Evolutionary conservation across 2,888 invertebrate species (phyloP), one percentile per base, ranked within the genome.

Genomic region (Acanthococcus lagerstroemiae): DNA sequence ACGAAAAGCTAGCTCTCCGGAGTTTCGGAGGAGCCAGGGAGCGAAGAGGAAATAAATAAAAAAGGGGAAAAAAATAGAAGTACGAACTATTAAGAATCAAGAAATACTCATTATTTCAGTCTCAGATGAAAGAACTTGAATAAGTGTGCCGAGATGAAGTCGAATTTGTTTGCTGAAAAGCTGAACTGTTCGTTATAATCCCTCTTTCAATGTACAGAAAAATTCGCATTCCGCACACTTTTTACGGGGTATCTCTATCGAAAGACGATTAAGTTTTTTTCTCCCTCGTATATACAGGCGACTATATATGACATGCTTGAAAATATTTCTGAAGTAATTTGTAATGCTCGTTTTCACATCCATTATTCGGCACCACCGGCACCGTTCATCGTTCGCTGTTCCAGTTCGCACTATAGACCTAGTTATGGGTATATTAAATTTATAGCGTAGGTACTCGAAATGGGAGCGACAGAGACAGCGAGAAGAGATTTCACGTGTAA

Each of bases 91-190:
- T 37, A 37, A 37, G 37, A 37, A 37, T 37, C 2, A 21, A 24
- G 22, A 26, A 44, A 37, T 57, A 57, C 57, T 57, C 57, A 57
- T 57, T 57, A 57, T 57, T 57, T 57, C 30, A 44, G 57, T 57
- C 30, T 57, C 57, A 57, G 57, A 57, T 57, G 57, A 57, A 57
- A 44, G 44, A 57, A 57, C 57, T 44, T 22, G 57, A 57, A 57
- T 57, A 57, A 57, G 57, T 57, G 57, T 57, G 44, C 57, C 44
- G 21, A 37, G 37, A 45, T 57, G 17, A 9, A 57, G 57, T 44
- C 44, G 44, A 57, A 57, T 57, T 57, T 57, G 57, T 44, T 37
- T 57, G 30, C 37, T 4, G 44, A 19, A 21, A 57, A 57, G 57
- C 57, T 57, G 37, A 37, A 15, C 57, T 44, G 30, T 57, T 44